Evolutionary conservation across 2,888 invertebrate species (phyloP).

Genomic region (Drosophila infuscata): DNA sequence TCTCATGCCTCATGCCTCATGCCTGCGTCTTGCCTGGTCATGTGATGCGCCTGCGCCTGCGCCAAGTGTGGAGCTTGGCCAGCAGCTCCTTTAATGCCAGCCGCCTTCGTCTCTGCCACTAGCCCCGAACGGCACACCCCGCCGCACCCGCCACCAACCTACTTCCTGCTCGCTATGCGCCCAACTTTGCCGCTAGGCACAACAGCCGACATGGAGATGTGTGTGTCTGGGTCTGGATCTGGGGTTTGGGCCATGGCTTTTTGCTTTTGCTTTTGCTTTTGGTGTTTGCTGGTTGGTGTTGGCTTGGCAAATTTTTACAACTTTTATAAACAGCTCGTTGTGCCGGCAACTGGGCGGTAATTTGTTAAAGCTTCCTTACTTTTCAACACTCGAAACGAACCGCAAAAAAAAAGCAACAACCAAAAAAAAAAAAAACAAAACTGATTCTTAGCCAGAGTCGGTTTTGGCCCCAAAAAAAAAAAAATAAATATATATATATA

Average conservation of each 20-base stretch:
- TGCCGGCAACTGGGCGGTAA: constrained; percentile 81
- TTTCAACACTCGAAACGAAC: constrained; percentile 80
- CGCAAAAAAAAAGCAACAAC: constrained; percentile 13
- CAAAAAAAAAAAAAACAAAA: background rate
- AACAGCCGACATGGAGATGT: constrained; percentile 54
- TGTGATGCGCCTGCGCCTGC: constrained; percentile 60
- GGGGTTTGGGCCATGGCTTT: constrained; percentile 28
- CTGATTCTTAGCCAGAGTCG: background rate
- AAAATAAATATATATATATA: background rate
- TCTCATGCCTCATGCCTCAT: background rate
- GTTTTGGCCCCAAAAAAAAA: constrained; percentile 15
- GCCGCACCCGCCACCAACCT: background rate
- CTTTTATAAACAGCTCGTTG: constrained; percentile 67
- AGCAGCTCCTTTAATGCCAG: constrained; percentile 70
- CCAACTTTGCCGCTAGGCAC: constrained; percentile 69
- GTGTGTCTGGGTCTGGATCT: constrained; percentile 5
- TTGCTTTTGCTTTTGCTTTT: constrained; percentile 55
- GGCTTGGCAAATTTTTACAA: constrained; percentile 76
- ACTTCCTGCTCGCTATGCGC: constrained; percentile 32
- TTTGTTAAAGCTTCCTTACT: constrained; percentile 84
- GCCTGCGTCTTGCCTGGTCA: constrained; percentile 23
- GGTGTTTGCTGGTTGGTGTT: constrained; percentile 14
- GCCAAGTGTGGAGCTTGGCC: constrained; percentile 56
- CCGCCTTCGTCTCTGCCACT: constrained; percentile 38
- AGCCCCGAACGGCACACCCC: background rate